Conservation (phyloP, 2,113 vertebrate genomes). For the Alethe diademata region DNA sequence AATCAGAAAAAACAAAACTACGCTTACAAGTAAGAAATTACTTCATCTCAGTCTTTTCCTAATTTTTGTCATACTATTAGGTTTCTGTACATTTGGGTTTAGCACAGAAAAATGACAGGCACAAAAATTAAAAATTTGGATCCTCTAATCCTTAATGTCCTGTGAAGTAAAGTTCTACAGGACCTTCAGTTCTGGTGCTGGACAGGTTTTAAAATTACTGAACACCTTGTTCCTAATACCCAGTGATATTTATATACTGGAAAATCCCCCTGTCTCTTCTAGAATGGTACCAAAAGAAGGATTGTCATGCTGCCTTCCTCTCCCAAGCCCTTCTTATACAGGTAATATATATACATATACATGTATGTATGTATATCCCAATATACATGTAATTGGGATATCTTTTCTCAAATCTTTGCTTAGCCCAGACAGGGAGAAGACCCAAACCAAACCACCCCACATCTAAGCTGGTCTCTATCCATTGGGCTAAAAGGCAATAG, state of each 20-base stretch:
- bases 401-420: not conserved
- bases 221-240: not conserved
- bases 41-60: not conserved
- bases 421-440: not conserved
- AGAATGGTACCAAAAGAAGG: not conserved
- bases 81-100: not conserved
- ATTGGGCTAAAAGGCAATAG: not conserved
- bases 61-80: not conserved
- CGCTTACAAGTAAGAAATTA: not conserved
- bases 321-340: not conserved
- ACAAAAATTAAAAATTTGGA: not conserved
- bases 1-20: not conserved
- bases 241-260: not conserved
- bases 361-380: too few species aligned
- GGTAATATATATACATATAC: too few species aligned
- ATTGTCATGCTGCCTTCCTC: not conserved
- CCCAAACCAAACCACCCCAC: not conserved
- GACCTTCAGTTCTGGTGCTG: not conserved
- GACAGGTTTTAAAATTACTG: not conserved
- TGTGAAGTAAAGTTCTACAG: not conserved
- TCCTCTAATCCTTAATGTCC: not conserved
- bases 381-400: not conserved
- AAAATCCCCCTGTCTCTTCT: not conserved
- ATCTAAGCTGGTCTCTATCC: not conserved
- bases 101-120: not conserved